Evolutionary conservation across 2,888 invertebrate genomes (phyloP), one percentile per base, ranked within the genome.

Genomic region (Seira ritae): DNA sequence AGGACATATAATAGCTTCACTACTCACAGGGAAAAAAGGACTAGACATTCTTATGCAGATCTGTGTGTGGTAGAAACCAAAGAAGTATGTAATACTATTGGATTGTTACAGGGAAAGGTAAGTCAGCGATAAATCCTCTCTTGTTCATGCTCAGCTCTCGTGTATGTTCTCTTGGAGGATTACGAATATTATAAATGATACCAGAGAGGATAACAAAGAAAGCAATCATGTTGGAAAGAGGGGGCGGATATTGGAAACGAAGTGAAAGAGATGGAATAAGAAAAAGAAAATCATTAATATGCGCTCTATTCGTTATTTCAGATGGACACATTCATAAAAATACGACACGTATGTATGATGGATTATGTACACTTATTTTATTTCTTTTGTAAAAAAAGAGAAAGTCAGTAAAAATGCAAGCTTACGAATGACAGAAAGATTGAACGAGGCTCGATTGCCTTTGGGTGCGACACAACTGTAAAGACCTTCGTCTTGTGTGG

Each of bases 391-490:
- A 42, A 60, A 60, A 37, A 17, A 77, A 60, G 37, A n/a, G 42
- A 55, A 73, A 46, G 68, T 65, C 50, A 72, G 15, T 37, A 22
- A 79, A 46, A 15, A 76, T 4, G 50, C 46, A 55, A 22, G 84
- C 89, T 87, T 87, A 89, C 89, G 88, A 87, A 89, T 84, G 77
- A 88, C 88, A 70, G 84, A 85, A 76, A 89, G 86, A 79, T 87
- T 87, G 86, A 89, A 89, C 31, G 80, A 78, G 50, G 85, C 84
- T 83, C 85, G 78, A 17, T 70, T 73, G 24, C 81, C 86, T 71
- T 74, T 87, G n/a, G 83, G 83, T 65, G 55, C 79, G 50, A 83
- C 55, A 76, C 89, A 89, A 42, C 85, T 87, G 85, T 87, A 89
- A 4, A 75, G 75, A 50, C 89, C 89, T 66, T 77, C 87, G 77